A percentile compares a stretch with the other conserved stretches of the same genome.
Conservation (phyloP, 2,888 invertebrate species). For the Andrena camellia region DNA sequence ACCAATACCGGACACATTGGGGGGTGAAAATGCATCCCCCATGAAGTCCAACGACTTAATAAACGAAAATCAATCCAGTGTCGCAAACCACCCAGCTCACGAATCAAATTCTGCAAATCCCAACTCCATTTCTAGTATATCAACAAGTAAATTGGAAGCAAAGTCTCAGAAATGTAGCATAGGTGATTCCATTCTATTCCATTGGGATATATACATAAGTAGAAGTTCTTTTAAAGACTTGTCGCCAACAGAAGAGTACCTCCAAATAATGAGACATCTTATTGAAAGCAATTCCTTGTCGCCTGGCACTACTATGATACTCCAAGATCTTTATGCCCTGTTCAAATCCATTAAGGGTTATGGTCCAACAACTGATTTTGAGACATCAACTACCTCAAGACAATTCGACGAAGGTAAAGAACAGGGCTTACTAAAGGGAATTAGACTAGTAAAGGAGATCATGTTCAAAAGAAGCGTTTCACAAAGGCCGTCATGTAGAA, state of each 20-base stretch:
- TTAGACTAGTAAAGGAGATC: neutral
- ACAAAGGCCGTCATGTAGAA: neutral
- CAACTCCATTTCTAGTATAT: neutral
- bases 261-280: conserved; percentile 17
- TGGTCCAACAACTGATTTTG: neutral
- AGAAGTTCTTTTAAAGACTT: neutral
- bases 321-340: conserved; percentile 3
- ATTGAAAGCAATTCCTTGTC: conserved; percentile 36
- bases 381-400: neutral
- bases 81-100: neutral
- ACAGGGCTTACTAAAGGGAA: neutral
- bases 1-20: conserved; percentile 10
- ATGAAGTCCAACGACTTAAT: conserved; percentile 12
- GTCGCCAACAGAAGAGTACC: conserved; percentile 24
- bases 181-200: neutral
- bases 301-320: neutral
- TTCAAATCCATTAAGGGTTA: conserved; percentile 24
- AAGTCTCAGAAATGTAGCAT: neutral
- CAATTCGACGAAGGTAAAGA: neutral
- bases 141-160: conserved; percentile 11
- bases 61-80: neutral
- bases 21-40: conserved; percentile 16
- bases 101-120: neutral
- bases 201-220: neutral
- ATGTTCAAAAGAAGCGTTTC: neutral